These are phyloP conservation scores for Dysmachus trigonus DNA, from an alignment of 2,888 invertebrate genomes.

Conservation along the genomic window DNA sequence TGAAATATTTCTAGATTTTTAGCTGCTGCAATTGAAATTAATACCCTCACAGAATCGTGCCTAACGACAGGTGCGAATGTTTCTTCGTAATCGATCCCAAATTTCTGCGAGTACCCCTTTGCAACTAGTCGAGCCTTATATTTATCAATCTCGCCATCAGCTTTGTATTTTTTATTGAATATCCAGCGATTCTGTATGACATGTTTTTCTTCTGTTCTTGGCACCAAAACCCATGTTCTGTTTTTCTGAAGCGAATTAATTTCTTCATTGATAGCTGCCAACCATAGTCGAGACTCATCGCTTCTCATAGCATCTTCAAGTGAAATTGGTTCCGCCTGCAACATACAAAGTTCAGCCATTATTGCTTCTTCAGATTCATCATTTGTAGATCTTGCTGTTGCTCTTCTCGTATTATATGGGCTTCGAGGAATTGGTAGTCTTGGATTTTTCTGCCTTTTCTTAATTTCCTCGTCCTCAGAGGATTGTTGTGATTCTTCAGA, in stretches of 20 bases:
- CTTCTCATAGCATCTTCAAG: constrained; percentile 40
- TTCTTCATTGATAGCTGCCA: constrained; percentile 16
- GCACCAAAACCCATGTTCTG: constrained; percentile 40
- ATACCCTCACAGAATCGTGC: constrained; percentile 47
- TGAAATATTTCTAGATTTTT: constrained; percentile 46
- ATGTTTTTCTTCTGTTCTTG: constrained; percentile 9
- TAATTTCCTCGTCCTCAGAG: not conserved
- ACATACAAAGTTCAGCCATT: constrained; percentile 24
- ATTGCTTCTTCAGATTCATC: not conserved
- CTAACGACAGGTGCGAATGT: constrained; percentile 50
- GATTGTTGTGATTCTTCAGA: not conserved
- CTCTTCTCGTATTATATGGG: not conserved
- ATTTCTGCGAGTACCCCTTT: constrained; percentile 49
- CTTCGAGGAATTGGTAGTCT: constrained; percentile 33
- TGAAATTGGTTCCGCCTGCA: constrained; percentile 30
- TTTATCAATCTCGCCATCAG: constrained; percentile 41
- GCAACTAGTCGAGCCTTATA: constrained; percentile 49
- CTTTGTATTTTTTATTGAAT: constrained; percentile 44
- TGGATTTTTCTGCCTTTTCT: constrained; percentile 33
- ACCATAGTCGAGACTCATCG: not conserved
- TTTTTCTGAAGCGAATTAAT: constrained; percentile 39
- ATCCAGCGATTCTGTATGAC: constrained; percentile 44
- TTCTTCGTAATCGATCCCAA: constrained; percentile 51
- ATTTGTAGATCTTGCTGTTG: not conserved
- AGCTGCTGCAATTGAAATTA: constrained; percentile 49